Evolutionary conservation across 1,140 invertebrate species (phyloP).

Genomic region (Nomia melanderi): DNA sequence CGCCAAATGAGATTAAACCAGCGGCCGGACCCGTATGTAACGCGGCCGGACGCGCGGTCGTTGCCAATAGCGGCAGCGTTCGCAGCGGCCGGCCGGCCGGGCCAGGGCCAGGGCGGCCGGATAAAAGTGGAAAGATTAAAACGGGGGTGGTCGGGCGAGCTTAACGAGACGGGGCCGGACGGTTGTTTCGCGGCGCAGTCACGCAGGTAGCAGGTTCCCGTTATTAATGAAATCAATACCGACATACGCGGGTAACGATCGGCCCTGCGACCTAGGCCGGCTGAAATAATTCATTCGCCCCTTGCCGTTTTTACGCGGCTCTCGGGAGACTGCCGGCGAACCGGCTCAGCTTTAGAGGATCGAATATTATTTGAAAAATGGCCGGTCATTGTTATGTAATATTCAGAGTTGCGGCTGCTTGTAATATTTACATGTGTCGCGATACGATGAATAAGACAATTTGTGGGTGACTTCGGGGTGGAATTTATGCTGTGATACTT

Average conservation of each 20-base stretch:
- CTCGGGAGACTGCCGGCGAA: too few species aligned
- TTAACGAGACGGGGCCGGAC: slow-evolving; percentile 44
- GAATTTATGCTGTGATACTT: too few species aligned
- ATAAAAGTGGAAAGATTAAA: slow-evolving; percentile 57
- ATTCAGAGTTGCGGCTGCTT: too few species aligned
- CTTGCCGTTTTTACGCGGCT: neutral
- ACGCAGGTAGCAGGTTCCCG: slow-evolving; percentile 21
- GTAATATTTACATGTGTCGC: too few species aligned
- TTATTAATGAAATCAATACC: slow-evolving; percentile 57
- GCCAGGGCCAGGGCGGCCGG: slow-evolving; percentile 8
- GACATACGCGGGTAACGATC: slow-evolving; percentile 47
- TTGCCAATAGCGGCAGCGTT: slow-evolving; percentile 47
- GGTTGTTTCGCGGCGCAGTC: slow-evolving; percentile 45
- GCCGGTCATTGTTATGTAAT: too few species aligned
- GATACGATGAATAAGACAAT: too few species aligned
- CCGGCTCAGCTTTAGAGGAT: too few species aligned
- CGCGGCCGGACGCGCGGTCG: slow-evolving; percentile 51
- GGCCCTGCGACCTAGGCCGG: slow-evolving; percentile 28
- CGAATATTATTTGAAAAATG: too few species aligned
- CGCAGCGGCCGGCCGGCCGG: neutral
- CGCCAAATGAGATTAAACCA: slow-evolving; percentile 55
- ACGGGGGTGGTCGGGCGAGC: slow-evolving; percentile 21
- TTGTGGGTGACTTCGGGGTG: too few species aligned
- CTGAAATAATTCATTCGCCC: slow-evolving; percentile 1
- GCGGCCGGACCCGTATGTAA: slow-evolving; percentile 40